phyloP scores from a whole-genome alignment of 1,140 invertebrate species.

The Papilio polytes region DNA sequence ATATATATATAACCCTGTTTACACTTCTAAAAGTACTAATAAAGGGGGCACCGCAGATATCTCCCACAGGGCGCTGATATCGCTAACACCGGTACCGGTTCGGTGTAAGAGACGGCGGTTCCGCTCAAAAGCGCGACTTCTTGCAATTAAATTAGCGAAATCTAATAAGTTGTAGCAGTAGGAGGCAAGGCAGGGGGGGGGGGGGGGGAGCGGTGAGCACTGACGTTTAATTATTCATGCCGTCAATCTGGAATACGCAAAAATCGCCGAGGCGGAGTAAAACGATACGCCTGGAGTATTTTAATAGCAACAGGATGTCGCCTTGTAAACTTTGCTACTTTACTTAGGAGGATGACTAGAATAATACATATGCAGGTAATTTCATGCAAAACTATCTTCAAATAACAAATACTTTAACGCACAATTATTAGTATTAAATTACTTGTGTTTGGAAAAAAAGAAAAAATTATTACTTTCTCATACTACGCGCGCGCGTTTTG shows the following conservation, averaged over 20 bases:
- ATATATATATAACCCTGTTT: no score
- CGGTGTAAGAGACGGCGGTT: slow-evolving; percentile 43
- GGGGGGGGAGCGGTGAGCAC: neutral
- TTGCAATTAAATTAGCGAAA: slow-evolving; percentile 55
- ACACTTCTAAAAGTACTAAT: no score
- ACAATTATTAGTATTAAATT: neutral
- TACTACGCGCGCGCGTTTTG: slow-evolving; percentile 25
- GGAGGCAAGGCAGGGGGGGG: neutral
- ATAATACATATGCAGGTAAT: no score
- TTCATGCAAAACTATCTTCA: no score
- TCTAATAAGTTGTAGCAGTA: slow-evolving; percentile 50
- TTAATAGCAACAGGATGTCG: neutral
- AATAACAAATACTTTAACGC: no score
- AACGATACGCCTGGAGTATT: neutral
- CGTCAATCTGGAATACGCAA: neutral
- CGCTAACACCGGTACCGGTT: neutral
- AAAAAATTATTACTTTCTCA: slow-evolving; percentile 50
- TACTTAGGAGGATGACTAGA: no score
- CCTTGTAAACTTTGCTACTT: no score
- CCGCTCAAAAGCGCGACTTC: slow-evolving; percentile 10
- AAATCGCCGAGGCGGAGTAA: slow-evolving; percentile 3
- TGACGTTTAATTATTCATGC: slow-evolving; percentile 10
- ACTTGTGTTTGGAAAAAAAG: neutral
- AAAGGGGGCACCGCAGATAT: no score
- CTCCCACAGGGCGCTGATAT: no score